phyloP scores from a whole-genome alignment of 2,113 vertebrate species.

The Apodemus sylvaticus region DNA sequence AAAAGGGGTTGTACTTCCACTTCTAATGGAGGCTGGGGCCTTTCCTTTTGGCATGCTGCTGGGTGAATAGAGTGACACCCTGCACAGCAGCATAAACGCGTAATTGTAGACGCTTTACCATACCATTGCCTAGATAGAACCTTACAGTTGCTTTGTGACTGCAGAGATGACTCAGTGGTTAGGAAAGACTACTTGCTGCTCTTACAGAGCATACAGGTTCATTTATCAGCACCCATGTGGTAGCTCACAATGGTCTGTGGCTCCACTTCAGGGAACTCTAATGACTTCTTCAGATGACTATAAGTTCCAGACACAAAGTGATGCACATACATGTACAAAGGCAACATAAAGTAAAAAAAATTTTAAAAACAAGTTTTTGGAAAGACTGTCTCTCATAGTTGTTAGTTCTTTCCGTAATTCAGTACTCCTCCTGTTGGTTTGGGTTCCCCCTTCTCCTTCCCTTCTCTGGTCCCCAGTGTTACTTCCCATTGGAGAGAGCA shows the following conservation, averaged over 20 bases:
- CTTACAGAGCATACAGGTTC: neutral
- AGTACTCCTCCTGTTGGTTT: neutral
- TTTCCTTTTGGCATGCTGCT: neutral
- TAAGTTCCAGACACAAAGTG: neutral
- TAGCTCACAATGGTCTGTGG: neutral
- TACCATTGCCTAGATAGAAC: neutral
- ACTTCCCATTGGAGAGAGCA: neutral
- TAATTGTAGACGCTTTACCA: neutral
- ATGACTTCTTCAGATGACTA: neutral
- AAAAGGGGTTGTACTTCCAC: neutral
- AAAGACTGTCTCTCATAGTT: neutral
- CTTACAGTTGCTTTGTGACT: neutral
- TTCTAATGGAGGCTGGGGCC: neutral
- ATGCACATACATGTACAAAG: neutral
- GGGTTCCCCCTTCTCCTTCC: neutral
- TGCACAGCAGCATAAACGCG: neutral
- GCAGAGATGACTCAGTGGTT: neutral
- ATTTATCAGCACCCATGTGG: neutral
- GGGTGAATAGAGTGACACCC: neutral
- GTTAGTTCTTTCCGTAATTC: neutral
- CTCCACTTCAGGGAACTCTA: neutral
- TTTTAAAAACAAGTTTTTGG: no score
- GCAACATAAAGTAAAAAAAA: neutral
- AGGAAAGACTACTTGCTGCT: neutral
- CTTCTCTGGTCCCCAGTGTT: neutral